Evolutionary conservation across 1,140 invertebrate genomes (phyloP), one percentile per base, ranked within the genome.

Genomic region (Hylaeus volcanicus): DNA sequence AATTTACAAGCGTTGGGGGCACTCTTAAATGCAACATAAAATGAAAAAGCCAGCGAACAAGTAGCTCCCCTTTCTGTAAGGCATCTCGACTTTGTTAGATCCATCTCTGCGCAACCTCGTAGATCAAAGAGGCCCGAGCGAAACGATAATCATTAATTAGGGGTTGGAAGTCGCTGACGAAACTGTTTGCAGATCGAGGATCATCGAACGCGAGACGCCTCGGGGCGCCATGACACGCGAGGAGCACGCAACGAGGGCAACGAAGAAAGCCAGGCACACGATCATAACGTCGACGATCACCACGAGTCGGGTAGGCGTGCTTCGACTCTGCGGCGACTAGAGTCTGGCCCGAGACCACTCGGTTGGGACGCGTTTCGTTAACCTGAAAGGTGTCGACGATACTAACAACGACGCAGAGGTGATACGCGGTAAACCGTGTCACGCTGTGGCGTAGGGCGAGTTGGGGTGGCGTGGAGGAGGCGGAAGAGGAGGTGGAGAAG

Each of bases 381-480:
- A 69, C 81, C 60, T 26, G 26, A 26, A 69, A 63, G 68, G 65
- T 55, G 81, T 60, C 66, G 68, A 73, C 75, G 75, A 55, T 71
- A 65, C 70, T 79, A 74, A 79, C 73, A 72, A 79, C 70, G 61
- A 61, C 63, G 58, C 86, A 71, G 84, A 71, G 56, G 85, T 91
- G 80, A 77, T 83, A 84, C 89, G 87, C 83, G 72, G 81, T 86
- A 85, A 86, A 86, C 79, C 83, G 83, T 85, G 85, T 82, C 85
- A 85, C 85, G 74, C 80, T 77, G 85, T 74, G 71, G 71, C 74
- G 89, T 88, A 89, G 80, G 85, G 81, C 89, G 89, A 92, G 89
- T 91, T 88, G 91, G 91, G 92, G 85, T 84, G 84, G 82, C 81
- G 82, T 88, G 83, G 81, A 77, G 82, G 82, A 86, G 80, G 76